phyloP scores from a whole-genome alignment of 2,888 invertebrate genomes.

The Phalera bucephala region DNA sequence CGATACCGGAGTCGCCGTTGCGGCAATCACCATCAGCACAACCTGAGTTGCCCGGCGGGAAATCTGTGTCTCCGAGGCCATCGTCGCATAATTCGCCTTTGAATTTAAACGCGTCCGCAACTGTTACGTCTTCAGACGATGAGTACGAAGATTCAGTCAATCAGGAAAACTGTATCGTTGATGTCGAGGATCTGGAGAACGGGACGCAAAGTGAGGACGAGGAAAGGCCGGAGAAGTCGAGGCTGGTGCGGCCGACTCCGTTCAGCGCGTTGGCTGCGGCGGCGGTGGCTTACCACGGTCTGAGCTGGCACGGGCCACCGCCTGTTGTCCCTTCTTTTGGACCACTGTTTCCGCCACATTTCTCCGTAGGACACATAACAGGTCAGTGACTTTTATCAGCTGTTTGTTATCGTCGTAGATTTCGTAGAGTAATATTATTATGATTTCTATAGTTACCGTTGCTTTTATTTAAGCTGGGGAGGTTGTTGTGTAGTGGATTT shows the following conservation, averaged over 20 bases:
- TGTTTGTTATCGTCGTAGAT: no score
- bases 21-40: slow-evolving; percentile 74
- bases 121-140: slow-evolving; percentile 82
- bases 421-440: no score
- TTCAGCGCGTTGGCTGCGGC: slow-evolving; percentile 88
- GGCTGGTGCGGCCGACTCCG: slow-evolving; percentile 87
- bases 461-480: no score
- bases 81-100: slow-evolving; percentile 74
- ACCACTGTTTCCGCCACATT: slow-evolving; percentile 87
- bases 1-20: slow-evolving; percentile 19
- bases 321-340: slow-evolving; percentile 85
- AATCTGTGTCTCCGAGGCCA: slow-evolving; percentile 63
- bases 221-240: slow-evolving; percentile 62
- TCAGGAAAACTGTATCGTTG: slow-evolving; percentile 87
- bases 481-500: no score
- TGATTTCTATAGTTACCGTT: no score
- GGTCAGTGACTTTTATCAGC: no score
- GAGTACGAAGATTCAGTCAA: slow-evolving; percentile 88
- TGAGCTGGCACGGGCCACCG: slow-evolving; percentile 81
- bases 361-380: slow-evolving; percentile 75
- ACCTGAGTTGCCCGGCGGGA: slow-evolving; percentile 73
- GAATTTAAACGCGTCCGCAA: slow-evolving; percentile 74
- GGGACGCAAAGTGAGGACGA: slow-evolving; percentile 77
- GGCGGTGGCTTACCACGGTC: slow-evolving; percentile 86
- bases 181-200: slow-evolving; percentile 90